These are phyloP conservation scores for Saturnia japonica DNA, from an alignment of 2,888 invertebrate species.

Conservation along the genomic window DNA sequence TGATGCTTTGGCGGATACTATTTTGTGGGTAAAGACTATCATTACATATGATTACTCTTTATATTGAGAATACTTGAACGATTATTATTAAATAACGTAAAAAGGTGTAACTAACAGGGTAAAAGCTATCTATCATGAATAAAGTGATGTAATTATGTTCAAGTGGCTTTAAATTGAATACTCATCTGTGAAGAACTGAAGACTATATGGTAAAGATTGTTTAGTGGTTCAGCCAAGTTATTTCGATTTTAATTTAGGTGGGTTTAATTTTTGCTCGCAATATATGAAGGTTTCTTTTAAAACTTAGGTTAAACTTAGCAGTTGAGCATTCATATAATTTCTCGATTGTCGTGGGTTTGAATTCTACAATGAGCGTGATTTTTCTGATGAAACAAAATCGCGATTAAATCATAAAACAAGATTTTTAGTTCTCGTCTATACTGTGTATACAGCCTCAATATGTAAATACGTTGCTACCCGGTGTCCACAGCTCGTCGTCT, in stretches of 20 bases:
- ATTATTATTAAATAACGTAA: constrained; percentile 2
- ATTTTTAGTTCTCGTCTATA: too few relatives aligned
- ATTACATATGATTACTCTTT: constrained; percentile 12
- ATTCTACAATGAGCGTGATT: too few relatives aligned
- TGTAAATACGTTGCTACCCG: too few relatives aligned
- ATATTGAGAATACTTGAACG: neutral
- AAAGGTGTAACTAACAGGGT: constrained; percentile 19
- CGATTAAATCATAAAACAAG: too few relatives aligned
- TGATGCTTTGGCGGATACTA: neutral
- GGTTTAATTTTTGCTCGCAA: neutral
- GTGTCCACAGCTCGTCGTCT: too few relatives aligned
- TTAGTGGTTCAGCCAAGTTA: neutral
- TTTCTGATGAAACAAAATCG: too few relatives aligned
- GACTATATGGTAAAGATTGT: neutral
- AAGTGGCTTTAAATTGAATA: neutral
- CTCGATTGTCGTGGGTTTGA: too few relatives aligned
- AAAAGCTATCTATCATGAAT: constrained; percentile 4
- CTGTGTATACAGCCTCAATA: too few relatives aligned
- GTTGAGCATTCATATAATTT: neutral
- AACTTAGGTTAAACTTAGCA: neutral
- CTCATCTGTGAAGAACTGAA: neutral
- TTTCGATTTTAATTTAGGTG: neutral
- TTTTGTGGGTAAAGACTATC: constrained; percentile 14
- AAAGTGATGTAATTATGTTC: constrained; percentile 8
- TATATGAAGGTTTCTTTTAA: neutral